Base-by-base conservation (phyloP, 2,113 vertebrate species). In the Chitala chitala region DNA sequence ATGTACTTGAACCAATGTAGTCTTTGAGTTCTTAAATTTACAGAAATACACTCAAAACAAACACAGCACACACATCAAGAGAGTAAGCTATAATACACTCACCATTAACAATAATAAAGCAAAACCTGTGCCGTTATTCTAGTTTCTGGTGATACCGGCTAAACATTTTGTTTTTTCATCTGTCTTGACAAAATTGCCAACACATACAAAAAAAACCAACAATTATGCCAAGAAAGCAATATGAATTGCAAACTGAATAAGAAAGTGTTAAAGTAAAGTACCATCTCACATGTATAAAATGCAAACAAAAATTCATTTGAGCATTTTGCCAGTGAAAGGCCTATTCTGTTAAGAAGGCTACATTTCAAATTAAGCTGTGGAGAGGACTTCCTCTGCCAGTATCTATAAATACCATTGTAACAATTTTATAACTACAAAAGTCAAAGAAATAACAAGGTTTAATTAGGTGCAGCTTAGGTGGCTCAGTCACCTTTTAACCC, bases 351-450 rank as follows among this genome's bases (percentile, higher is more conserved):
- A 10, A 8, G 58, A 17, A 10, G 33, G 12, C 22, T 42, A 15
- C 22, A 42, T n/a, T 36, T 9, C 8, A 48, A 26, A 26, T 22
- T 29, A 17, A 61, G 8, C 8, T 61, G 6, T 70, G 29, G 33
- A 72, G 40, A n/a, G 24, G 31, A 44, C 42, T 48, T 38, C 22
- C 54, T 13, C 15, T 72, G 38, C 15, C 36, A 72, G n/a, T 42
- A 72, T 46, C 13, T 29, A 13, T 46, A 59, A 54, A 29, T 59
- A 42, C n/a, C 1, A 31, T 71, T 71, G 10, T 33, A 42, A 17
- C 33, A 48, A 58, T 72, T 20, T 29, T 44, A 72, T 46, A 59
- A 29, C 24, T 51, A 51, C 31, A 70, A 70, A 68, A 70, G 24
- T n/a, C 50, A 36, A 36, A 5, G 22, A 70, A 17, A 31, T 33